Percentiles rank a stretch among this genome's conserved stretches.
Conservation (phyloP, 2,113 vertebrate species). For the Butorides virescens region DNA sequence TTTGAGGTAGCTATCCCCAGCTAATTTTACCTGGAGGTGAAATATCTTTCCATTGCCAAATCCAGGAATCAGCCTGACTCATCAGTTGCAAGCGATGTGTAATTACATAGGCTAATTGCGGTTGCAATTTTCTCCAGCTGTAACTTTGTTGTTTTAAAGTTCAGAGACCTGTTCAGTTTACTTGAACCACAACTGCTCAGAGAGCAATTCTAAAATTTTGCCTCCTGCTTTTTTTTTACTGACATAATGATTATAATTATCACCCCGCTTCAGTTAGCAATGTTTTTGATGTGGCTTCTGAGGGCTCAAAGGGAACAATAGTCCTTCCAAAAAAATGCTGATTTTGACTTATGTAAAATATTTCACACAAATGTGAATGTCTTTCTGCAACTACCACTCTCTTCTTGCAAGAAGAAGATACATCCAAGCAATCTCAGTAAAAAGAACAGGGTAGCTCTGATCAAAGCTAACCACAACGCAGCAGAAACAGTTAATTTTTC, state of each 20-base stretch:
- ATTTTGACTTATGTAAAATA: not conserved
- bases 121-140: not conserved
- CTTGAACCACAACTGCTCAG: conserved; percentile 3
- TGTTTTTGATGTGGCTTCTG: conserved; percentile 34
- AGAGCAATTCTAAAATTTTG: not conserved
- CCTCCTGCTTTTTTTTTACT: not conserved
- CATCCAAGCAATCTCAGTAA: not conserved
- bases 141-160: conserved; percentile 19
- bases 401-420: not conserved
- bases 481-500: not conserved
- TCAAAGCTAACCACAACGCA: not conserved
- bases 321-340: not conserved
- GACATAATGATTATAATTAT: conserved; percentile 32
- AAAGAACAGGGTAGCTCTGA: not conserved
- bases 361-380: not conserved
- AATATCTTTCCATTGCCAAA: not conserved
- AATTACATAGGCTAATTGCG: conserved; percentile 9
- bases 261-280: not conserved
- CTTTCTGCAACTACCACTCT: not conserved
- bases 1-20: not conserved
- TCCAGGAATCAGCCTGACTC: conserved; percentile 11
- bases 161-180: not conserved
- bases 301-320: not conserved
- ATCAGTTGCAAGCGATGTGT: not conserved
- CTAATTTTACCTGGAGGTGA: not conserved